Base-by-base conservation (phyloP, 2,888 invertebrate genomes). In the Erebia ligea region DNA sequence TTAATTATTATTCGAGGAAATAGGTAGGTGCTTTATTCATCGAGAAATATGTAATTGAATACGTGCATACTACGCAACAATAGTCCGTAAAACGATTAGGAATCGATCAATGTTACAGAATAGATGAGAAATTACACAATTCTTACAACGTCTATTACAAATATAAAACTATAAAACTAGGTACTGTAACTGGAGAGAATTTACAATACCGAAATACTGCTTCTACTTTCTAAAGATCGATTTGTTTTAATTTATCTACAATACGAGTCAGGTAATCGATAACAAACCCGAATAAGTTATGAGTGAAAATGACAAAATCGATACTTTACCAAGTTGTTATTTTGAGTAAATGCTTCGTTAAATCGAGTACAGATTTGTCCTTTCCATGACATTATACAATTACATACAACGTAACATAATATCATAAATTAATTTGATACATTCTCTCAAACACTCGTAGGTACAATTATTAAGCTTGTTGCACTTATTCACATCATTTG, bases 161-260 rank as follows among this genome's bases (percentile, higher is more conserved):
- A 85, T 88, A 87, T 82, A 88, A 89, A 87, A 87, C 87, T 89
- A 90, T 84, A 84, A 87, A 88, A 86, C 86, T 88, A 88, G 86
- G 86, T 88, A 89, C 87, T 89, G 87, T 80, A 86, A 86, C 81
- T 62, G 84, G 84, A 86, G 85, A 85, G 85, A 69, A 69, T 73
- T 84, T 84, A 89, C 86, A 86, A 86, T 88, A 86, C 82, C 85
- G 81, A 88, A 91, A 91, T 91, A 92, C 90, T 92, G 91, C 79
- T 88, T 85, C 87, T 90, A 90, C 86, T 86, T 48, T 87, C 85
- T 80, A 83, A 86, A 83, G 81, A 86, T 85, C 81, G 81, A 85
- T 84, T 86, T 85, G 83, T 86, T 84, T 84, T 83, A 83, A 86
- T 87, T 86, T 76, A 76, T 75, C 77, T 87, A 88, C 83, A 84